Base-by-base conservation (phyloP, 2,797 vertebrate genomes). In the Podarcis siculus region DNA sequence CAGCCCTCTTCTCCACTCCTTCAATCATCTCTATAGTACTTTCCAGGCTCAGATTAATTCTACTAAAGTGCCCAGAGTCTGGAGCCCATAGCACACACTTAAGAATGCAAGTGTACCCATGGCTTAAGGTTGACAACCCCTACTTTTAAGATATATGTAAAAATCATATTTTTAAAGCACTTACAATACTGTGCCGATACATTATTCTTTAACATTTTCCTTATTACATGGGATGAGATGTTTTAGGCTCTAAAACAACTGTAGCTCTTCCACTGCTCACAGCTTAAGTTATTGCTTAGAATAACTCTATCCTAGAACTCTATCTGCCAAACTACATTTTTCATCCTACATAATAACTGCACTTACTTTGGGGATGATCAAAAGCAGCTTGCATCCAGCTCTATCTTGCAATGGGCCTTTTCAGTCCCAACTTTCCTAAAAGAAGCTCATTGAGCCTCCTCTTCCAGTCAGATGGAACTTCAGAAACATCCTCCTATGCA, bases 171-270 rank as follows among this genome's bases (percentile, higher is more conserved):
- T 49, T 49, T 15, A 49, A 69, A 69, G 27, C 30, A 69, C 25
- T 30, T 30, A 27, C 64, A 23, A 66, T 23, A 8, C 66, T 69
- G 66, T 69, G 66, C 35, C 76, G 72, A 82, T 79, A 30, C 64
- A 91, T n/a, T 1, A 6, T 69, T 8, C 67, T 92, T 83, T 35
- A 23, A 71, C 86, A 86, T 89, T 80, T n/a, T 76, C 21, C 75
- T 58, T 49, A 79, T 82, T 61, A 92, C 91, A 82, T 27, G 15
- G 80, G n/a, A 76, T 81, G 77, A 82, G 86, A 75, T 32, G 76
- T 42, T 49, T 49, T 49, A 49, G 45, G 45, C 45, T 19, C 72
- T 82, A 42, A 27, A 7, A 69, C 85, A 87, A 1, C 15, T 42
- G 69, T 69, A 91, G 79, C 49, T 89, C 91, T 89, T 12, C 39